phyloP scores from a whole-genome alignment of 1,140 invertebrate genomes.

The Halictus rubicundus region DNA sequence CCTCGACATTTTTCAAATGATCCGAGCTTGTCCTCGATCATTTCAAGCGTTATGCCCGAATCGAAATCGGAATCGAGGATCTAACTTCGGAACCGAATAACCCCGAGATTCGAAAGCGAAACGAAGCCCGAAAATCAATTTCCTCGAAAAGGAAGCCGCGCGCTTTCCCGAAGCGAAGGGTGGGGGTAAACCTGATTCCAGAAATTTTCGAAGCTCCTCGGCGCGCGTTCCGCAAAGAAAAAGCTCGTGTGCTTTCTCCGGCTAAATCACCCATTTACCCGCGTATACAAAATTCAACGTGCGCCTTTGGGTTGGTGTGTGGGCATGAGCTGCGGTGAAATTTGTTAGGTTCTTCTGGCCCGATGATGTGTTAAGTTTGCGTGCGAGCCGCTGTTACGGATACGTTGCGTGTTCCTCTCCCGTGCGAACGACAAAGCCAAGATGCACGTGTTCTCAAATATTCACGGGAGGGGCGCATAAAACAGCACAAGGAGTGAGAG shows the following conservation, averaged over 20 bases:
- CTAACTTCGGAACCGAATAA: neutral
- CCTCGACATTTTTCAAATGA: too few species aligned
- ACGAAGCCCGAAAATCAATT: neutral
- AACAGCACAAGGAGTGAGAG: conserved; percentile 16
- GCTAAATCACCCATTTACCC: neutral
- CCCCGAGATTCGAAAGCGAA: neutral
- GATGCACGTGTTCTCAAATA: conserved; percentile 2
- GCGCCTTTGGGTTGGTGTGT: conserved; percentile 60
- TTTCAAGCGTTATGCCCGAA: too few species aligned
- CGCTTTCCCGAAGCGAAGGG: too few species aligned
- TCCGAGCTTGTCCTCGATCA: too few species aligned
- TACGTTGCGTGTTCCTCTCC: conserved; percentile 34
- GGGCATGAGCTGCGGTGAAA: conserved; percentile 55
- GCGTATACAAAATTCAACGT: conserved; percentile 34
- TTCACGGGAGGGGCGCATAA: conserved; percentile 7
- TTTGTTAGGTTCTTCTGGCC: conserved; percentile 43
- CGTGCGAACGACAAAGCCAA: conserved; percentile 32
- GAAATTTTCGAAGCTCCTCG: neutral
- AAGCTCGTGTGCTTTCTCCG: neutral
- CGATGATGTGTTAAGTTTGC: conserved; percentile 27
- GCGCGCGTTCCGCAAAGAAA: neutral
- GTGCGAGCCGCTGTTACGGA: conserved; percentile 51
- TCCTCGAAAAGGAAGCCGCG: neutral
- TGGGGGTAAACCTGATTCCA: neutral
- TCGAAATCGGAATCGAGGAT: too few species aligned